These are phyloP conservation scores for Odontomachus brunneus DNA, from an alignment of 1,140 invertebrate species.

Conservation along the genomic window DNA sequence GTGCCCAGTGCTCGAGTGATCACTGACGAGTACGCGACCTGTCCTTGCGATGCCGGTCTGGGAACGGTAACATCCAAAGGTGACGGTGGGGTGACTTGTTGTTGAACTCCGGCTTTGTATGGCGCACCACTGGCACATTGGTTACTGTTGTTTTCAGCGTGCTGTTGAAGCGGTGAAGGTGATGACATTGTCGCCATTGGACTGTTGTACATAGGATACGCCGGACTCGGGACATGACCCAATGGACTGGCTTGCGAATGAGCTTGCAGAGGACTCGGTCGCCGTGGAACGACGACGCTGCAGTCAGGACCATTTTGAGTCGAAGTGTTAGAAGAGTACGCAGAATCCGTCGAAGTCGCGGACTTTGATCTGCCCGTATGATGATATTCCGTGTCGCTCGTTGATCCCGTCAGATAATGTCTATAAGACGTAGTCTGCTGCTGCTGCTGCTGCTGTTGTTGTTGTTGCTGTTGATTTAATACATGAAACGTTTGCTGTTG, in stretches of 20 bases:
- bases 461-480: constrained; percentile 74
- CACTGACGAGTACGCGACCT: constrained; percentile 90
- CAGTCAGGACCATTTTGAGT: constrained; percentile 89
- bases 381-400: constrained; percentile 88
- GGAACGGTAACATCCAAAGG: constrained; percentile 89
- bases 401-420: constrained; percentile 87
- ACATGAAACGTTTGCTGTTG: constrained; percentile 81
- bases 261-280: constrained; percentile 89
- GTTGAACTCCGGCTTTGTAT: constrained; percentile 83
- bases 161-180: constrained; percentile 87
- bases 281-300: constrained; percentile 87
- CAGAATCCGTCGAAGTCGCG: constrained; percentile 87
- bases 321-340: constrained; percentile 87
- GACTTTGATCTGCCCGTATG: constrained; percentile 87
- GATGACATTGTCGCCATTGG: constrained; percentile 91
- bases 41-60: constrained; percentile 87
- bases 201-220: constrained; percentile 92
- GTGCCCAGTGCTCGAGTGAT: constrained; percentile 89
- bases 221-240: constrained; percentile 90
- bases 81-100: constrained; percentile 88
- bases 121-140: constrained; percentile 79
- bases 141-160: constrained; percentile 82
- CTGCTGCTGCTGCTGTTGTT: constrained; percentile 76
- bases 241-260: constrained; percentile 88
- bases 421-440: constrained; percentile 85